Evolutionary conservation across 2,888 invertebrate species (phyloP).

Genomic region (Heteromurus nitidus): DNA sequence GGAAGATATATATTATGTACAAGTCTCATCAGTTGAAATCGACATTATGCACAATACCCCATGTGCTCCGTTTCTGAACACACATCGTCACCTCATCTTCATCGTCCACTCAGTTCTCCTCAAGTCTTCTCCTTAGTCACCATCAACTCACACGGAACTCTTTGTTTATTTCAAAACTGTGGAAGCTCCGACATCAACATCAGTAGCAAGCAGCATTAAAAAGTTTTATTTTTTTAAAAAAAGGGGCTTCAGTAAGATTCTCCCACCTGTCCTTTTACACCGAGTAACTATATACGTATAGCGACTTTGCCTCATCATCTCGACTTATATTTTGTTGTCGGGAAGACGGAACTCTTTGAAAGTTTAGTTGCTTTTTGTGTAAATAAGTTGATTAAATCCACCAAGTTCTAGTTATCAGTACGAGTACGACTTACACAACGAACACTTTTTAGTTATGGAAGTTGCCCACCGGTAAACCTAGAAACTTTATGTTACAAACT

Average conservation of each 20-base stretch:
- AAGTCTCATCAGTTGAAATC: neutral
- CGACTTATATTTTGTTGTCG: too few species aligned
- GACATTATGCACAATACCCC: constrained; percentile 52
- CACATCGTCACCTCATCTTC: neutral
- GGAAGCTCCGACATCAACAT: constrained; percentile 30
- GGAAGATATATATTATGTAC: neutral
- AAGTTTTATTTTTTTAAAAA: constrained; percentile 10
- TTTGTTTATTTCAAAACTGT: constrained; percentile 37
- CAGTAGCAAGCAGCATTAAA: constrained; percentile 39
- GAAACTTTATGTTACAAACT: too few species aligned
- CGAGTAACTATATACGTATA: too few species aligned
- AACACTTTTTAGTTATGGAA: too few species aligned
- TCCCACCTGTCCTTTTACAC: constrained; percentile 41
- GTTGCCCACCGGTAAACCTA: too few species aligned
- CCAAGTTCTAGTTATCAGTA: too few species aligned
- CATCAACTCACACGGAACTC: neutral
- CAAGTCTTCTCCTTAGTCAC: constrained; percentile 34
- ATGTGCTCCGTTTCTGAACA: constrained; percentile 53
- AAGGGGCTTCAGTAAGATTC: constrained; percentile 26
- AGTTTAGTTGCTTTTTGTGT: constrained; percentile 19
- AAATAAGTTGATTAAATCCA: too few species aligned
- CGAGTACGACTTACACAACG: too few species aligned
- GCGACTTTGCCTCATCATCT: too few species aligned
- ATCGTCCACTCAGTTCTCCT: constrained; percentile 15
- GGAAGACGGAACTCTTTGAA: neutral